These are phyloP conservation scores for cattle (Bos taurus) DNA, from an alignment of 2,113 vertebrate species.

Conservation along the genomic window DNA sequence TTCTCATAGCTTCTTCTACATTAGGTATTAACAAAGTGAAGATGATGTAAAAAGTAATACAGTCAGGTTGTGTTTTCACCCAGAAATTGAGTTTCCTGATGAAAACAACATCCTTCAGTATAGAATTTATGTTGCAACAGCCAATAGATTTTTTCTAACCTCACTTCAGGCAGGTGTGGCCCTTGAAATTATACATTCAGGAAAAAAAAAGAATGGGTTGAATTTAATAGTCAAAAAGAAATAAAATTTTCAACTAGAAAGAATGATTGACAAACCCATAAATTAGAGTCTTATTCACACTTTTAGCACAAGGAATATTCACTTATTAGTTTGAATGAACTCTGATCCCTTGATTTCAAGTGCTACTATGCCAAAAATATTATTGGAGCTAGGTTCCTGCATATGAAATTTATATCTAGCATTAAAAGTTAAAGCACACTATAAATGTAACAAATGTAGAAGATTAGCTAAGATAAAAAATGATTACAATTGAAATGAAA, in stretches of 20 bases:
- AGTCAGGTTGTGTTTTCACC: neutral
- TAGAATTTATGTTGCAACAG: neutral
- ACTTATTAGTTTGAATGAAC: conserved; percentile 20
- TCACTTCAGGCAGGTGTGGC: neutral
- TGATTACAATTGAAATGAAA: conserved; percentile 33
- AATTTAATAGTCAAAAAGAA: conserved; percentile 19
- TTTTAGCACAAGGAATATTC: neutral
- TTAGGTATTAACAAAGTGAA: neutral
- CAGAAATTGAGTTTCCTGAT: neutral
- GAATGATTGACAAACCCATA: neutral
- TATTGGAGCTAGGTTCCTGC: neutral
- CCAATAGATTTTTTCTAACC: neutral
- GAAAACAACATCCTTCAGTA: neutral
- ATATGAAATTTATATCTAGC: neutral
- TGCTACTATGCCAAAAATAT: neutral
- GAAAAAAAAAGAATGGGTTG: neutral
- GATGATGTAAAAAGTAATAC: neutral
- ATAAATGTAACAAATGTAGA: neutral
- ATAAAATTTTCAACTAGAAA: neutral
- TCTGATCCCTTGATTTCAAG: neutral
- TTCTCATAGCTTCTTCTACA: neutral
- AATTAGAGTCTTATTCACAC: neutral
- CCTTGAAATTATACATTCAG: neutral
- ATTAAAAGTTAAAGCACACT: neutral
- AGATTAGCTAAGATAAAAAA: conserved; percentile 12